Conservation (phyloP, 2,113 vertebrate genomes). For the Tricholaema leucomelas region DNA sequence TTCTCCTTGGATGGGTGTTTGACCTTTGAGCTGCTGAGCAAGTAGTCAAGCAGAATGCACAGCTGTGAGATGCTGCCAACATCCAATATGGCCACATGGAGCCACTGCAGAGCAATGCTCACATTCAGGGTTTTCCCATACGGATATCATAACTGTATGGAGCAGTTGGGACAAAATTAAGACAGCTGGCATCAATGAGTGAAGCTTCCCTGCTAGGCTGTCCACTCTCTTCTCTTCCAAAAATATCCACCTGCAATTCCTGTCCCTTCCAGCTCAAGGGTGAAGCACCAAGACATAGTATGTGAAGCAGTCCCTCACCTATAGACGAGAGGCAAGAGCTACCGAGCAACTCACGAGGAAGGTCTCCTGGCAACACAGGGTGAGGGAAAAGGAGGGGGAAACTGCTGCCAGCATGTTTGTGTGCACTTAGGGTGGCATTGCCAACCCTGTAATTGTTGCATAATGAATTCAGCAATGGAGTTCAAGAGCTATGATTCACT, state of each 20-base stretch:
- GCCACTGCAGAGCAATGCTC: not conserved
- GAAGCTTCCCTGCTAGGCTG: not conserved
- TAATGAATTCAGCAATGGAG: slow-evolving; percentile 60
- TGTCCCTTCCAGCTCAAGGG: not conserved
- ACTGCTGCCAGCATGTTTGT: slow-evolving; percentile 47
- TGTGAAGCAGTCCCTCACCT: not conserved
- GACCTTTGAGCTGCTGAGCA: not conserved
- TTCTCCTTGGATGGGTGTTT: not conserved
- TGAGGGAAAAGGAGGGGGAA: not conserved
- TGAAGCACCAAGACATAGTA: fast-evolving
- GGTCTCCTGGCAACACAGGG: not conserved
- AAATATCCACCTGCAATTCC: not conserved
- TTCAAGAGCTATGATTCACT: slow-evolving; percentile 66
- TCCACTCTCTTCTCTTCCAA: not conserved
- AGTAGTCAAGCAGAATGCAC: not conserved
- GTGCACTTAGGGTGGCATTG: slow-evolving; percentile 48
- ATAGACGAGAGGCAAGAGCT: not conserved
- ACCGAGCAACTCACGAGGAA: not conserved
- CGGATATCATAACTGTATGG: fast-evolving
- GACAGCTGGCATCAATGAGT: not conserved
- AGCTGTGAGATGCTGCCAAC: not conserved
- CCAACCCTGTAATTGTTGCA: slow-evolving; percentile 61
- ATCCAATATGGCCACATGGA: not conserved
- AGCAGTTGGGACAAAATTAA: not conserved
- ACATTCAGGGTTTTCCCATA: not conserved